Base-by-base conservation (phyloP, 2,797 vertebrate species). In the Epinephelus awoara region DNA sequence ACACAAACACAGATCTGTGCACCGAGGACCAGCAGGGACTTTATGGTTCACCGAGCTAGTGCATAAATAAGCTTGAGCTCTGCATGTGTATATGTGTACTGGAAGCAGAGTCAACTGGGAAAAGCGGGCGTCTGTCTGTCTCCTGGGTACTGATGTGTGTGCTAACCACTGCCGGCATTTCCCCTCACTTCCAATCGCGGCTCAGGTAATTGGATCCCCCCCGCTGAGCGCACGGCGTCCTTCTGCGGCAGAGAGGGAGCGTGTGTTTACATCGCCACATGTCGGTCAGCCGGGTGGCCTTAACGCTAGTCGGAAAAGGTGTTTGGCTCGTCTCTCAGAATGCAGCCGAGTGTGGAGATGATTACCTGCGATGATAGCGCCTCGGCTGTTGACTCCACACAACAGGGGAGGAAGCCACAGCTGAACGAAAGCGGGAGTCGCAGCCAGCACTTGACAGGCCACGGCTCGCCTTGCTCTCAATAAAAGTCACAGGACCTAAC, bases 171-270 rank as follows among this genome's bases (percentile, higher is more conserved):
- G 49, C 23, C 34, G 56, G 72, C 80, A 18, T 82, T 83, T 85
- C 75, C 82, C 65, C 70, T 84, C 82, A 46, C 81, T 89, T 88
- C 72, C 78, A 87, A 76, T 88, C 56, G 58, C 15, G 8, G 72
- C 81, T 77, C 72, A 56, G 89, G 87, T 93, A 92, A 94, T 93
- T 91, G 87, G 91, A 91, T 85, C 66, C 70, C 58, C 58, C 80
- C 72, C 2, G 38, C 76, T 11, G 75, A 68, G 77, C 50, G 68
- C 34, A 57, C 0, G 52, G 57, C 67, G 21, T 85, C 75, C 84
- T 79, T 57, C 74, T 13, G 86, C 44, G 79, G 81, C 85, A 58
- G 71, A 8, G 68, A 19, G 11, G 13, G 52, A 73, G 62, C 29
- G 70, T 78, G 85, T 90, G 87, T 91, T 90, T 89, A 92, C 88